Evolutionary conservation across 1,140 invertebrate genomes (phyloP).

Genomic region (Trissolcus basalis): DNA sequence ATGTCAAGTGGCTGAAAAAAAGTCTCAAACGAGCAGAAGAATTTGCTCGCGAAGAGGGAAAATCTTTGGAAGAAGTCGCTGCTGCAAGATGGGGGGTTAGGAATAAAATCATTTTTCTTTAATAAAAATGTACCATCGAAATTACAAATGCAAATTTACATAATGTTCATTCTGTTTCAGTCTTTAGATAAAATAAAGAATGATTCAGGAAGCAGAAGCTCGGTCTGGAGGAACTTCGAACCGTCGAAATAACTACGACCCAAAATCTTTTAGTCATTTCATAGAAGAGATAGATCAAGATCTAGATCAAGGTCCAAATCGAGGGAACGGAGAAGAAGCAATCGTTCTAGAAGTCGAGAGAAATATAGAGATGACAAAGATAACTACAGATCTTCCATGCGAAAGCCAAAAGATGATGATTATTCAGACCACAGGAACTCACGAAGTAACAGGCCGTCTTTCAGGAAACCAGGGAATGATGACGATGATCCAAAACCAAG

Average conservation of each 20-base stretch:
- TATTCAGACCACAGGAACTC: no score
- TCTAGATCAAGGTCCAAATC: slow-evolving; percentile 4
- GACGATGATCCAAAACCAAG: slow-evolving; percentile 2
- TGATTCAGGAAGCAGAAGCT: slow-evolving; percentile 77
- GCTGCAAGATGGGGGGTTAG: slow-evolving; percentile 80
- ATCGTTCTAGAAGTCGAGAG: slow-evolving; percentile 59
- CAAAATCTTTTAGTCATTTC: not conserved
- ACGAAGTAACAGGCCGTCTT: no score
- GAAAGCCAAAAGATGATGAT: not conserved
- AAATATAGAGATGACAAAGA: slow-evolving; percentile 10
- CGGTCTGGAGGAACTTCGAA: slow-evolving; percentile 1
- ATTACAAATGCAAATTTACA: slow-evolving; percentile 1
- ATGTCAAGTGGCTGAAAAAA: slow-evolving; percentile 78
- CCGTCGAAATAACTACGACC: slow-evolving; percentile 24
- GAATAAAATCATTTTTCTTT: no score
- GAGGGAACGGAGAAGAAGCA: slow-evolving; percentile 36
- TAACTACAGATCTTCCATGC: not conserved
- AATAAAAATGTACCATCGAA: no score
- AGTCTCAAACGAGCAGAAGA: slow-evolving; percentile 78
- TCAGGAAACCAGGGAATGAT: slow-evolving; percentile 17
- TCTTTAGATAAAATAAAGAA: slow-evolving; percentile 76
- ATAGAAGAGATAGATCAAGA: slow-evolving; percentile 7
- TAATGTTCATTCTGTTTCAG: slow-evolving; percentile 67
- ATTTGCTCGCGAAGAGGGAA: slow-evolving; percentile 78
- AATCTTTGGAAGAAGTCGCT: slow-evolving; percentile 79